Evolutionary conservation across 2,888 invertebrate species (phyloP).

Genomic region (Eilema sororculum): DNA sequence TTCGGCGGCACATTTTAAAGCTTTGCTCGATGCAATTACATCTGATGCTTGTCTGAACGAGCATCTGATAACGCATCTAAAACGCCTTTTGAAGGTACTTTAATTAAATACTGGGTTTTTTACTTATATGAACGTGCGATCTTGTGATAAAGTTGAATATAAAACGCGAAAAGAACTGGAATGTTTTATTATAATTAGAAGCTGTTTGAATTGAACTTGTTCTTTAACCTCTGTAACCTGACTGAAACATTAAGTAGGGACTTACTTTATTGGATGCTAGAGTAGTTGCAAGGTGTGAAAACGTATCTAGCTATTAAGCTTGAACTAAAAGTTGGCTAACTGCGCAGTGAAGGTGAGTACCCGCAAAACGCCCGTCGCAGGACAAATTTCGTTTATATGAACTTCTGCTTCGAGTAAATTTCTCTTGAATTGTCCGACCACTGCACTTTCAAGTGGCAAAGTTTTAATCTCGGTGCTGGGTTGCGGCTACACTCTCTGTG

Average conservation of each 20-base stretch:
- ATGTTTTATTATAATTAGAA: conserved; percentile 67
- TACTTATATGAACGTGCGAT: conserved; percentile 57
- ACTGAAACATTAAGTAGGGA: not conserved
- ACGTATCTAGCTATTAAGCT: conserved; percentile 64
- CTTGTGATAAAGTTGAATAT: conserved; percentile 64
- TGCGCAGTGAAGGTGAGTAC: conserved; percentile 61
- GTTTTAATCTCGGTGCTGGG: conserved; percentile 79
- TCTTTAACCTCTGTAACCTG: not conserved
- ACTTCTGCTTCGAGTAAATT: conserved; percentile 83
- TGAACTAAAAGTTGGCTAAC: conserved; percentile 63
- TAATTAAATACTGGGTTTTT: conserved; percentile 78
- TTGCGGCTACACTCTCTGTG: conserved; percentile 61
- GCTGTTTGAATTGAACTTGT: conserved; percentile 55
- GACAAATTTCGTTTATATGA: conserved; percentile 85
- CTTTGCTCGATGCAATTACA: conserved; percentile 77
- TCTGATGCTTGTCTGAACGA: conserved; percentile 74
- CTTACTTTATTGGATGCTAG: not conserved
- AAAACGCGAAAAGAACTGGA: conserved; percentile 52
- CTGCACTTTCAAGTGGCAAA: conserved; percentile 82
- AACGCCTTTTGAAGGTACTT: conserved; percentile 72
- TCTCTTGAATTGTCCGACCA: conserved; percentile 78
- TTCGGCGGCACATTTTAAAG: conserved; percentile 74
- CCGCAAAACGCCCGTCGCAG: conserved; percentile 75
- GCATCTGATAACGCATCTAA: conserved; percentile 79
- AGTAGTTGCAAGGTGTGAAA: conserved; percentile 28